Conservation (phyloP, 2,888 invertebrate species). For the Lagria hirta region DNA sequence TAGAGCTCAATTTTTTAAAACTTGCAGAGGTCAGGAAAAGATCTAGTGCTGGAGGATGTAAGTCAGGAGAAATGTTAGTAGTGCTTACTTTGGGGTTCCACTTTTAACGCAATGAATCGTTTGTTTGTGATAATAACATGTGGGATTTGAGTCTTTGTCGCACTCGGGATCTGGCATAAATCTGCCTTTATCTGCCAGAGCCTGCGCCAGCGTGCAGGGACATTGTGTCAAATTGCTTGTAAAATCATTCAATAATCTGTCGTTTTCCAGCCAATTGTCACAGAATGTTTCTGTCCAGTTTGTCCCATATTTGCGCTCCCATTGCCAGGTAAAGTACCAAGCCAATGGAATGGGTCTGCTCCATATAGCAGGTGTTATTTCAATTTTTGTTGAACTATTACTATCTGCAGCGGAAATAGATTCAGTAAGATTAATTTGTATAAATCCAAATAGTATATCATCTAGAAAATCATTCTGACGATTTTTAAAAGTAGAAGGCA, state of each 20-base stretch:
- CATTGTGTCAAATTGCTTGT: constrained; percentile 82
- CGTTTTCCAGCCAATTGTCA: constrained; percentile 86
- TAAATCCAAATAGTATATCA: constrained; percentile 82
- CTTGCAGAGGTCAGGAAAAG: too few species aligned
- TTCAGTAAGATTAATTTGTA: constrained; percentile 84
- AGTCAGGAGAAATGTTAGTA: too few species aligned
- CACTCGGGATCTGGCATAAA: constrained; percentile 89
- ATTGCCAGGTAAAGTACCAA: constrained; percentile 91
- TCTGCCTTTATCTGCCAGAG: constrained; percentile 87
- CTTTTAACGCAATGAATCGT: constrained; percentile 92
- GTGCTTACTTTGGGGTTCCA: constrained; percentile 84
- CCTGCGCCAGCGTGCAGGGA: constrained; percentile 90
- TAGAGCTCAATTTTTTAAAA: too few species aligned
- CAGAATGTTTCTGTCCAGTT: constrained; percentile 85
- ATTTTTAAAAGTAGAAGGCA: constrained; percentile 70
- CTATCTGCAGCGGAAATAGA: constrained; percentile 59
- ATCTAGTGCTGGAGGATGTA: too few species aligned
- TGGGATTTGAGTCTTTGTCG: constrained; percentile 87
- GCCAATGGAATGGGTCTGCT: constrained; percentile 87
- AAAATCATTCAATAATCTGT: constrained; percentile 80
- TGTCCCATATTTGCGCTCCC: constrained; percentile 77
- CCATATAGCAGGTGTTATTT: constrained; percentile 68
- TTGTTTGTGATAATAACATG: constrained; percentile 84
- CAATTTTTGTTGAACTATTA: constrained; percentile 28
- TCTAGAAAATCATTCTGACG: constrained; percentile 68